phyloP scores from a whole-genome alignment of 1,140 invertebrate species.

The Lepidurus apus region DNA sequence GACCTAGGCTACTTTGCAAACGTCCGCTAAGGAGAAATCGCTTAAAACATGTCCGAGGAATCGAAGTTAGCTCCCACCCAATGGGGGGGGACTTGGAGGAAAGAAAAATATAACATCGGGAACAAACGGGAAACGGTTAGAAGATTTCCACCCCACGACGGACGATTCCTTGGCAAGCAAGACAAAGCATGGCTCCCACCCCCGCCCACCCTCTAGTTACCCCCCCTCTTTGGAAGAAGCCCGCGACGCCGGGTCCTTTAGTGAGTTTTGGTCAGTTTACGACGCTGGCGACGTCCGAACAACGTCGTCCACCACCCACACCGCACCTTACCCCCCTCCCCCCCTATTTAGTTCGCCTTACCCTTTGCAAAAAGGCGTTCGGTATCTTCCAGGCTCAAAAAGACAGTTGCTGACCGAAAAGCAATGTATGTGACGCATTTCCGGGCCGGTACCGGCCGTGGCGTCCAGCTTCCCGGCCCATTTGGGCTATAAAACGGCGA shows the following conservation, averaged over 20 bases:
- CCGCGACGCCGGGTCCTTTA: neutral
- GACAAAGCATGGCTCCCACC: neutral
- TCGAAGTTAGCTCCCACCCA: neutral
- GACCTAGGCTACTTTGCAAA: slow-evolving; percentile 17
- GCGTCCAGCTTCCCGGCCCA: slow-evolving; percentile 4
- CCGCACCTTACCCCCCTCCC: neutral
- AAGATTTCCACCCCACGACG: neutral
- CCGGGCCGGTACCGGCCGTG: slow-evolving; percentile 15
- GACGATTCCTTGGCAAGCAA: slow-evolving; percentile 3
- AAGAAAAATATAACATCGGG: neutral
- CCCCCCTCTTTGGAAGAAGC: neutral
- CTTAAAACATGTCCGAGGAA: neutral
- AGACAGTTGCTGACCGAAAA: slow-evolving; percentile 18
- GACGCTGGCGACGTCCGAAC: slow-evolving; percentile 16
- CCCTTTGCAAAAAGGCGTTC: neutral
- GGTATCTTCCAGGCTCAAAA: neutral
- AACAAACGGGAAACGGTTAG: neutral
- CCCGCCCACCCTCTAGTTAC: neutral
- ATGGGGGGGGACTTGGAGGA: neutral
- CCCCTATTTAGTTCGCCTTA: neutral
- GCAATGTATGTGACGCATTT: slow-evolving; percentile 21
- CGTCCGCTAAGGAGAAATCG: neutral
- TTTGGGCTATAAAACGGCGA: neutral
- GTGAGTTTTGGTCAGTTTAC: slow-evolving; percentile 21
- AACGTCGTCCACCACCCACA: neutral